Base-by-base conservation (phyloP, 2,888 invertebrate genomes). In the Osmoderma eremita region DNA sequence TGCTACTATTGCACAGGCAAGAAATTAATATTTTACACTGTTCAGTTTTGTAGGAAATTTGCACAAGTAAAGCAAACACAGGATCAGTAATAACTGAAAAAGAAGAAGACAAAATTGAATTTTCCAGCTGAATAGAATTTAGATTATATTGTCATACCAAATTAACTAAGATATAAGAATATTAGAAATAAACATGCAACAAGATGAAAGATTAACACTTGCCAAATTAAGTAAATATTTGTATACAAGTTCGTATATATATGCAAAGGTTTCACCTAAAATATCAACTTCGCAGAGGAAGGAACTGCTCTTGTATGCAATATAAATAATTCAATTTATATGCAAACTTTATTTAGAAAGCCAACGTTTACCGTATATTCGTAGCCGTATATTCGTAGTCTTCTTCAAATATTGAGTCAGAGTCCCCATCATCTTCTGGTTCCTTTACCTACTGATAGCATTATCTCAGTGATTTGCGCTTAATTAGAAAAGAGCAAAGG, bases 341-440 rank as follows among this genome's bases (percentile, higher is more conserved):
- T 39, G 30, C 30, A 30, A 53, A 53, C 38, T 39, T 53, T 36
- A 53, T 53, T 53, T 53, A 51, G 12, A 17, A 18, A 38, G 38
- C 17, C 6, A 38, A 38, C 30, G 30, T 6, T 30, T 17, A 18
- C 17, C n/a, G 18, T 49, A 18, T 20, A 49, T 53, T 36, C 42
- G 13, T 13, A 13, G 12, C 20, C 38, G 53, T n/a, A n/a, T n/a
- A n/a, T n/a, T n/a, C n/a, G 36, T 36, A 10, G 18, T 38, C 18
- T 53, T 12, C 38, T 53, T 38, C 38, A 53, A 53, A 53, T 53
- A 53, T 53, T 53, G 53, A 53, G 53, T 53, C 38, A 53, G 30
- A 3, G n/a, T 17, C 17, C 18, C 17, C 53, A 18, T 53, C 53
- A 38, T 53, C 50, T 38, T 53, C 53, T 17, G 10, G 30, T 17